Conservation (phyloP, 2,797 vertebrate species). For the Eidolon dupreanum region DNA sequence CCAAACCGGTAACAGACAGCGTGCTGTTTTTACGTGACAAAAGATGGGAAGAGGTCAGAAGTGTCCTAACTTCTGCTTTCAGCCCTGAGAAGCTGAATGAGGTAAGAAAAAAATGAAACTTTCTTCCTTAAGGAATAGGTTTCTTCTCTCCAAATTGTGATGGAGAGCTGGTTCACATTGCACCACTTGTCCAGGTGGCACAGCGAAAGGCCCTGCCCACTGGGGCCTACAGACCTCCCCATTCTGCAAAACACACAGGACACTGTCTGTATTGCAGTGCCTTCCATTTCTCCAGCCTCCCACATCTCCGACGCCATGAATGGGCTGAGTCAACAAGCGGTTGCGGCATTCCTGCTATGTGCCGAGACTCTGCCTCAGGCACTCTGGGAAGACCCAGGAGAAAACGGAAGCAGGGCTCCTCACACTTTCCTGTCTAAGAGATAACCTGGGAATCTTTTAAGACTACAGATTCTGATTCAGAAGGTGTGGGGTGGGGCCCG, state of each 20-base stretch:
- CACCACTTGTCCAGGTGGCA: background rate
- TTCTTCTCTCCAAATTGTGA: background rate
- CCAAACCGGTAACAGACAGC: slow-evolving; percentile 92
- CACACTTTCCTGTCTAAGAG: background rate
- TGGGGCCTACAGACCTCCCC: background rate
- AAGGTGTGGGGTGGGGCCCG: background rate
- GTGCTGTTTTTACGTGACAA: slow-evolving; percentile 91
- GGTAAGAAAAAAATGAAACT: slow-evolving; percentile 82
- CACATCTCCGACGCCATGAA: background rate
- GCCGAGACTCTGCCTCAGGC: background rate
- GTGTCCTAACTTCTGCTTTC: slow-evolving; percentile 88
- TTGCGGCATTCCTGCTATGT: rapidly evolving
- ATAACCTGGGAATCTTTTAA: background rate
- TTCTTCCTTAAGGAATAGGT: background rate
- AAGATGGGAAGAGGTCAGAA: slow-evolving; percentile 90
- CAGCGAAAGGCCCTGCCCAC: rapidly evolving
- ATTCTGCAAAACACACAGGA: background rate
- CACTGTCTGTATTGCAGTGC: rapidly evolving
- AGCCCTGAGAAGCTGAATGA: slow-evolving; percentile 92
- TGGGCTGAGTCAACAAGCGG: background rate
- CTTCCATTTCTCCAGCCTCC: background rate
- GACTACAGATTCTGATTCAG: background rate
- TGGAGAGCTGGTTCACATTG: background rate
- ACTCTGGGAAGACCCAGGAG: background rate
- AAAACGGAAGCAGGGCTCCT: background rate